Evolutionary conservation across 2,888 invertebrate species (phyloP), one percentile per base, ranked within the genome.

Genomic region (Tupiocoris notatus): DNA sequence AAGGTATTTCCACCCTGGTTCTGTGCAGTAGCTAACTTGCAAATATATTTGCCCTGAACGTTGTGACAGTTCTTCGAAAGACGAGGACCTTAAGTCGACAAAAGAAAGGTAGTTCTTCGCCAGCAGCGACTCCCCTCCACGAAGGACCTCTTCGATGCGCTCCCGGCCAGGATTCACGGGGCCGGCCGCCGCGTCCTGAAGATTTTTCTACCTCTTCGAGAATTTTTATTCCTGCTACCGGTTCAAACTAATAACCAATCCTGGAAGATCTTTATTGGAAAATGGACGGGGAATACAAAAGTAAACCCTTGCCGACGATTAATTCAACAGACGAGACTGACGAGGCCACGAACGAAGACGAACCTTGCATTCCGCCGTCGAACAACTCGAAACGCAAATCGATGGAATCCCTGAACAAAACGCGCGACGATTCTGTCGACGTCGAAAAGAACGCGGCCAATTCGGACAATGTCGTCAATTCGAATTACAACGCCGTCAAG

Each of bases 321-420:
- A 68, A 77, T 68, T 74, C 66, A 22, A 74, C 73, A 20, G 78
- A 78, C 66, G 78, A 78, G 23, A 61, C 77, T 3, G 78, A 78
- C 61, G 78, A 77, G 56, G 71, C 68, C 3, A 57, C 77, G 58
- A 61, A 63, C 77, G 77, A 76, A 65, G 71, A 77, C 66, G 70
- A 75, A 23, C 74, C 77, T 24, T 67, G 75, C 74, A 39, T 78
- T 39, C 62, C 68, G 6, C 78, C 77, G 9, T 24, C 67, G 7
- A 73, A 68, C 21, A 71, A 77, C 62, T 57, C 76, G 2, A 66
- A 73, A 24, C 59, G 76, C 22, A 76, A 68, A 39, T 77, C 77
- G 1, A 67, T 79, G 59, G 77, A 77, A 25, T 77, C 77, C 1
- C 20, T 78, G 63, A 79, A 68, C 39, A 77, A 77, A 57, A 68